Percentiles rank a stretch among this genome's conserved stretches.
Conservation (phyloP, 2,113 vertebrate genomes). For the Lampris incognitus region DNA sequence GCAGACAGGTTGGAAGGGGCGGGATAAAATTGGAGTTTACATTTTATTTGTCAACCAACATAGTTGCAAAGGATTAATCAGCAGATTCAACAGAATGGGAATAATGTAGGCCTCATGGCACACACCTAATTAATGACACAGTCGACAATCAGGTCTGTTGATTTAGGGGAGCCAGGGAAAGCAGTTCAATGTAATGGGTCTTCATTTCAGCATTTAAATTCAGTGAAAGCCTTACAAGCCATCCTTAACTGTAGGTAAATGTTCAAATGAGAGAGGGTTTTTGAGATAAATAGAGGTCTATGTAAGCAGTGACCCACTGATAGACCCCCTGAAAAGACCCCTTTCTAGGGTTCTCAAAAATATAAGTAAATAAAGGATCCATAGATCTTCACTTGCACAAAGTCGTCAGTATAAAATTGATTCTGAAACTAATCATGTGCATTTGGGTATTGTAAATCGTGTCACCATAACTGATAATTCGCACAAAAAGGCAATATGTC, state of each 20-base stretch:
- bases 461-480: no score
- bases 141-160: no score
- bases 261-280: neutral
- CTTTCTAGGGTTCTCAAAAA: no score
- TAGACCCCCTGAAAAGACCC: no score
- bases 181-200: neutral
- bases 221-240: neutral
- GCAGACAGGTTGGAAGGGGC: slow-evolving; percentile 11
- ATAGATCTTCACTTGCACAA: no score
- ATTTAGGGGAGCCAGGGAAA: neutral
- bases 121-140: no score
- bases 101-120: no score
- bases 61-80: neutral
- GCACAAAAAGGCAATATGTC: no score
- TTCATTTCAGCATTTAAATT: neutral
- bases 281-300: neutral
- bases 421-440: no score
- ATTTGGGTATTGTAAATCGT: no score
- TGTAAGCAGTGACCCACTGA: neutral
- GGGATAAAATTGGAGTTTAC: neutral
- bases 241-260: neutral
- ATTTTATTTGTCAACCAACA: neutral
- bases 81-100: neutral
- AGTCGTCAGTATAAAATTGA: no score
- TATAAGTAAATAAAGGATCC: no score